Evolutionary conservation across 2,797 vertebrate species (phyloP).

Genomic region (Eupleurogrammus muticus): DNA sequence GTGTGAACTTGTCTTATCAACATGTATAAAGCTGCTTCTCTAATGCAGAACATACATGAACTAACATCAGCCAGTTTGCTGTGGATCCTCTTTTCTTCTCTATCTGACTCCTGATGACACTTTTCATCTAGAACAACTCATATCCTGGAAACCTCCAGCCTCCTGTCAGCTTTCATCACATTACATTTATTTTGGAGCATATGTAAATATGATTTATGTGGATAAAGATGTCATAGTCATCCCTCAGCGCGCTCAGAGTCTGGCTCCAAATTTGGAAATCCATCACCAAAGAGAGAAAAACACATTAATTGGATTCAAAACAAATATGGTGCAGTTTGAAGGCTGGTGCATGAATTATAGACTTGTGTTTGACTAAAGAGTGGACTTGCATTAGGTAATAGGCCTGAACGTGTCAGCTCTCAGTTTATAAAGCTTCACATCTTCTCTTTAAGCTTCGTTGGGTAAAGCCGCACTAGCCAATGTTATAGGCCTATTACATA

Average conservation of each 20-base stretch:
- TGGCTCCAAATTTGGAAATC: constrained; percentile 55
- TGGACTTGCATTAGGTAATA: too few species aligned
- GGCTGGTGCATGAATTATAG: constrained; percentile 22
- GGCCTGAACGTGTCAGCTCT: too few species aligned
- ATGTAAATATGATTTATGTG: constrained; percentile 65
- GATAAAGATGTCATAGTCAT: constrained; percentile 55
- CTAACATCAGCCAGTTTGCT: too few species aligned
- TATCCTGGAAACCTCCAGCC: constrained; percentile 49
- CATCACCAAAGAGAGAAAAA: constrained; percentile 58
- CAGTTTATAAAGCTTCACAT: too few species aligned
- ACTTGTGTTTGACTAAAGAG: constrained; percentile 14
- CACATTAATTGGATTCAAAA: constrained; percentile 67
- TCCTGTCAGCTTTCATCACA: constrained; percentile 59
- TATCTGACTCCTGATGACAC: constrained; percentile 9
- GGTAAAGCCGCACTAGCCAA: too few species aligned
- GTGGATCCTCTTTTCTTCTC: constrained; percentile 9
- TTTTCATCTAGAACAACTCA: constrained; percentile 38
- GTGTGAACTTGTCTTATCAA: too few species aligned
- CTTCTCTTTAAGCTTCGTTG: too few species aligned
- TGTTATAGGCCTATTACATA: too few species aligned
- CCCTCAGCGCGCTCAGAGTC: constrained; percentile 64
- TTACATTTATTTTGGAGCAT: constrained; percentile 47
- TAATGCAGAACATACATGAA: too few species aligned
- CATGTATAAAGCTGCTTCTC: too few species aligned
- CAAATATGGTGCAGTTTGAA: constrained; percentile 52